Conservation (phyloP, 2,797 vertebrate species). For the Melanotaenia maccullochi region DNA sequence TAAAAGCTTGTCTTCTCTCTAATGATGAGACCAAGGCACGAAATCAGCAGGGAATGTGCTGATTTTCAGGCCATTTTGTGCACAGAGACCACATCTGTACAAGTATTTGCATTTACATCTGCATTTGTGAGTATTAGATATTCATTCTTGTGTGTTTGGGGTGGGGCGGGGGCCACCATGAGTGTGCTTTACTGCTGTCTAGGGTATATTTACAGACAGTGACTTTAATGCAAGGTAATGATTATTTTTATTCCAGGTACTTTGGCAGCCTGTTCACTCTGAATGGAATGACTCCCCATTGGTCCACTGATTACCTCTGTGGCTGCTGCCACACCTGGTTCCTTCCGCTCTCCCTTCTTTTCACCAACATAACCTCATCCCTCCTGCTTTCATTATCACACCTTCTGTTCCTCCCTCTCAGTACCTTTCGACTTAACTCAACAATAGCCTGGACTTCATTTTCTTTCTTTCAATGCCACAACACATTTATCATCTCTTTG, state of each 20-base stretch:
- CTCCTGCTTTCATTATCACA: conserved; percentile 34
- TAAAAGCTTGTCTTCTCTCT: conserved; percentile 51
- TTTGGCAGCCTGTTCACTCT: conserved; percentile 74
- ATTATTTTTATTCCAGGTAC: conserved; percentile 86
- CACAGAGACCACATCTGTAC: conserved; percentile 15
- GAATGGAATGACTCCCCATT: conserved; percentile 82
- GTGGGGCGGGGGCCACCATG: conserved; percentile 27
- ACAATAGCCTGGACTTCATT: not conserved
- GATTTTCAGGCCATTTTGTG: conserved; percentile 29
- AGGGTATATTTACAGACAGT: conserved; percentile 84
- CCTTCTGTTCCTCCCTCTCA: conserved; percentile 37
- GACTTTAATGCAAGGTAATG: conserved; percentile 85
- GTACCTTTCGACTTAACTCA: conserved; percentile 13
- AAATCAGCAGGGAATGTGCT: conserved; percentile 46
- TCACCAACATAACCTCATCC: conserved; percentile 46
- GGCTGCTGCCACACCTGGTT: conserved; percentile 79
- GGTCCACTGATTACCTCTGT: conserved; percentile 83
- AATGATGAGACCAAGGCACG: conserved; percentile 47
- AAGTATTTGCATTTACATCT: conserved; percentile 56
- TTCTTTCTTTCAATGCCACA: conserved; percentile 5
- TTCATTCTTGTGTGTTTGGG: conserved; percentile 22
- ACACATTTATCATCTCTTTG: conserved; percentile 10
- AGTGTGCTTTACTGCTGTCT: conserved; percentile 74
- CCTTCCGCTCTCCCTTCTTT: conserved; percentile 52
- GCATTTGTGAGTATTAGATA: conserved; percentile 39